phyloP scores from a whole-genome alignment of 2,888 invertebrate species.

The Camptogramma bilineatum region DNA sequence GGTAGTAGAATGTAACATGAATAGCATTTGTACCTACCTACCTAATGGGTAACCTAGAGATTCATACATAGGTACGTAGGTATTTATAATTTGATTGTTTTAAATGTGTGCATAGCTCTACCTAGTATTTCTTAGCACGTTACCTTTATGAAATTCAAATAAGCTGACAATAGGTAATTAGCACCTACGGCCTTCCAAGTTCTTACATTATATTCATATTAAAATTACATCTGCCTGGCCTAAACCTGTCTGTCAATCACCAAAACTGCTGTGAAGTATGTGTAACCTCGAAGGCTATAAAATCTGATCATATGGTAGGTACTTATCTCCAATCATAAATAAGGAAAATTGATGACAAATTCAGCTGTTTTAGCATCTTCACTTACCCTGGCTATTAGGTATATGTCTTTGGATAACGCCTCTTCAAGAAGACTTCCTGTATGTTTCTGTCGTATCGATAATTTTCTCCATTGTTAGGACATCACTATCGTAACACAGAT shows the following conservation, averaged over 20 bases:
- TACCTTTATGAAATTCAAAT: conserved; percentile 36
- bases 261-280: neutral
- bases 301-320: neutral
- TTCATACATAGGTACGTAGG: neutral
- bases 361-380: neutral
- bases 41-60: too few relatives aligned
- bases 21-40: too few relatives aligned
- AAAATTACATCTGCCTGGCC: neutral
- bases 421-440: conserved; percentile 25
- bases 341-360: neutral
- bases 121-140: conserved; percentile 5
- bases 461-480: conserved; percentile 37
- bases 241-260: neutral
- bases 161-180: conserved; percentile 29
- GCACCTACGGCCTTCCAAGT: conserved; percentile 21
- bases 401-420: conserved; percentile 6
- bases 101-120: neutral
- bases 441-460: conserved; percentile 29
- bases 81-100: neutral
- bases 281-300: neutral
- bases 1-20: too few relatives aligned
- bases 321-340: neutral
- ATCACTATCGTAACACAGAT: conserved; percentile 40
- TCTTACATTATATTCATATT: conserved; percentile 20
- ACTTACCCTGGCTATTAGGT: neutral